Evolutionary conservation across 2,113 vertebrate species (phyloP).

Genomic region (Loxodonta africana): DNA sequence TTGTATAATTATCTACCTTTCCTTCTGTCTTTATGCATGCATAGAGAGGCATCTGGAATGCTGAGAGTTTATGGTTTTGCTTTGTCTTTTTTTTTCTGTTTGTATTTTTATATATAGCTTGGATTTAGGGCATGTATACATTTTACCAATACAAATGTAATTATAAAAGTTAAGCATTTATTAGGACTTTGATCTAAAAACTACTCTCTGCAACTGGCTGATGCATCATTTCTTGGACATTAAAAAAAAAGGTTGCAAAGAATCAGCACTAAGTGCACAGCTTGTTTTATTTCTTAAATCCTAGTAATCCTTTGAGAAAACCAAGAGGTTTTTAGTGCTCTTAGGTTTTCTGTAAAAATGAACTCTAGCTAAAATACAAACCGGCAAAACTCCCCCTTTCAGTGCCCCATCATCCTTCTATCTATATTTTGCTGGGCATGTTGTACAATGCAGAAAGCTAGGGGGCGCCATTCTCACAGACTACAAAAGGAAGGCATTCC

Average conservation of each 20-base stretch:
- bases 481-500: neutral
- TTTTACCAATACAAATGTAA: slow-evolving; percentile 28
- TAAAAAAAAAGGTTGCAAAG: slow-evolving; percentile 53
- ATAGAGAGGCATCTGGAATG: neutral
- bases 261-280: neutral
- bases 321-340: neutral
- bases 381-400: neutral
- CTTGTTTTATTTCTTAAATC: neutral
- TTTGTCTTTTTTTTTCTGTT: slow-evolving; percentile 12
- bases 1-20: neutral
- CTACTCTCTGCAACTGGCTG: neutral
- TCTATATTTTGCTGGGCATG: neutral
- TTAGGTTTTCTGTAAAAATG: slow-evolving; percentile 15
- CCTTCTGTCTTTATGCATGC: neutral
- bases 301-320: neutral
- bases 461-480: neutral
- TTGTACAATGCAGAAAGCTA: neutral
- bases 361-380: neutral
- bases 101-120: slow-evolving; percentile 35
- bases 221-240: slow-evolving; percentile 12
- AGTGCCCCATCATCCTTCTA: neutral
- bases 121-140: neutral
- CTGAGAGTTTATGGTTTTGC: neutral
- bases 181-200: neutral
- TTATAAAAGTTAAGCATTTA: slow-evolving; percentile 8